phyloP scores from a whole-genome alignment of 2,113 vertebrate genomes.

The Stomatorhinus ivindoensis region DNA sequence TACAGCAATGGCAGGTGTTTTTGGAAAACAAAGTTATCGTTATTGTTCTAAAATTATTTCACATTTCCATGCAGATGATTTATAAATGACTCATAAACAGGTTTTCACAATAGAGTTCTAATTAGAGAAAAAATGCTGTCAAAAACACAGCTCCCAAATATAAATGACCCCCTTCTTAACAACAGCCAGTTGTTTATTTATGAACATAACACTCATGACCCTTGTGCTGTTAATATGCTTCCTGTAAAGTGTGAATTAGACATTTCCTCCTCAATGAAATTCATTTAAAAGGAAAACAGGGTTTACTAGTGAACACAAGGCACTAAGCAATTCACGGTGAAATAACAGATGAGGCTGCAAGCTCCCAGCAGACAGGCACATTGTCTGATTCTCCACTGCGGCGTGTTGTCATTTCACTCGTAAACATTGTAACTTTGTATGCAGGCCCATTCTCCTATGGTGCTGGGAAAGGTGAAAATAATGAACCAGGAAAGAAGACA shows the following conservation, averaged over 20 bases:
- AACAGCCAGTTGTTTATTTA: background rate
- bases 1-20: background rate
- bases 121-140: background rate
- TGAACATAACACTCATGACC: background rate
- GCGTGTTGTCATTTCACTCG: background rate
- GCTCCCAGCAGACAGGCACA: background rate
- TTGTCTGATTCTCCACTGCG: background rate
- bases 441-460: background rate
- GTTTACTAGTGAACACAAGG: background rate
- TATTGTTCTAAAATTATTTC: background rate
- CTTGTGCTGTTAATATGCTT: background rate
- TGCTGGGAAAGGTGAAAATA: conserved; percentile 33
- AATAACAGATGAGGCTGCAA: background rate
- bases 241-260: background rate
- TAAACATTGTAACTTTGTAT: background rate
- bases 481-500: conserved; percentile 37
- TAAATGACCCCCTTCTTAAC: background rate
- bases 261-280: background rate
- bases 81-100: background rate
- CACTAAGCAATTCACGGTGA: conserved; percentile 7
- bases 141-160: background rate
- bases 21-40: background rate
- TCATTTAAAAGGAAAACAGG: background rate
- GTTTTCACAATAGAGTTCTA: background rate
- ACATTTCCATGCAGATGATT: background rate